Evolutionary conservation across 2,797 vertebrate genomes (phyloP), one percentile per base, ranked within the genome.

Genomic region (Chrysocyon brachyurus): DNA sequence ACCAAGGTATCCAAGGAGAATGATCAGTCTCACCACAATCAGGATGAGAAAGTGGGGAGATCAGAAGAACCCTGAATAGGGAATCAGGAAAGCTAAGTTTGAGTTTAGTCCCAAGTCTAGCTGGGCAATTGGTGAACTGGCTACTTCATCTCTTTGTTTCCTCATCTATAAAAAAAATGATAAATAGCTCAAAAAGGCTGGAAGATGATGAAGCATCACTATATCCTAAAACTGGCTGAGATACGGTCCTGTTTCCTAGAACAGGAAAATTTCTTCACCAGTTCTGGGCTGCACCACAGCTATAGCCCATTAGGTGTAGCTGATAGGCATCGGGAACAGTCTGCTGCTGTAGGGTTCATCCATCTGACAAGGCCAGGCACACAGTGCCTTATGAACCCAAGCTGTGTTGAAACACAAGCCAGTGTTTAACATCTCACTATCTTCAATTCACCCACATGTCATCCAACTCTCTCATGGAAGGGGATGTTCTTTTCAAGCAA

Each of bases 401-500:
- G 70, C 36, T 95, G 21, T 63, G 36, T 87, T 61, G 24, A 96
- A 96, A 95, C 6, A 4, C n/a, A 91, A 94, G 36, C 17, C 36
- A 70, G 22, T 91, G 64, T 78, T 97, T 57, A 87, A 91, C 33
- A 92, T 90, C 63, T 28, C 85, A 82, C 36, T 87, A 33, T 93
- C 87, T 96, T 96, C 82, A 91, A 36, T 89, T 95, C 52, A 94
- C 12, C 31, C 2, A 9, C 33, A 3, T 93, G n/a, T 73, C 59
- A 91, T 91, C 52, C 21, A 91, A 90, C 49, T 95, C 70, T 92
- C 52, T 96, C 64, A 73, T 64, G 63, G 79, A 95, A 96, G 26
- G 0, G 4, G 10, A 91, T 94, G 52, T 94, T 83, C 66, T 96
- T 96, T 95, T 91, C 56, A 59, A 97, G 73, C n/a, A 93, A 89